Evolutionary conservation across 2,797 vertebrate genomes (phyloP), one percentile per base, ranked within the genome.

Genomic region (Macropus fuliginosus): DNA sequence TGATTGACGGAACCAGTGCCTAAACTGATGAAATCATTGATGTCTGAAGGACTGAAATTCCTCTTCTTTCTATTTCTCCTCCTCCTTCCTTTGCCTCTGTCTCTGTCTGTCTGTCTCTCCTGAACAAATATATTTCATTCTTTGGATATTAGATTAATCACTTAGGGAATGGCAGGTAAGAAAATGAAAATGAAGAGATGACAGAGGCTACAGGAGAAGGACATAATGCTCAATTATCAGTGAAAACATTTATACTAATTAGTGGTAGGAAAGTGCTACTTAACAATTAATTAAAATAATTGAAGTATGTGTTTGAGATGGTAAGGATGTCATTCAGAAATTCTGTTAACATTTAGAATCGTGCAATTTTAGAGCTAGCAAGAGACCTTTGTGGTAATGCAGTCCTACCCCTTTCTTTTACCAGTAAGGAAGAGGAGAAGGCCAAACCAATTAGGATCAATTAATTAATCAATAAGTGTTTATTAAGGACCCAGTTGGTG

Each of bases 231-330:
- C 74, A 93, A 46, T 94, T 13, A 10, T 66, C 92, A 91, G 50
- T 92, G 55, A 91, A 31, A 96, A 59, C 81, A 87, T 93, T 24
- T 91, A 0, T 55, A 10, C 92, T 81, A 94, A 91, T 16, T 95
- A 55, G 13, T 62, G 18, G 54, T 56, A 5, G 62, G n/a, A 91
- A 66, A 92, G 54, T 95, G 24, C 34, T 95, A 34, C 66, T 56
- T 95, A 59, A 31, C 28, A 66, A 31, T 91, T 92, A 31, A 92
- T 62, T 94, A 92, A 34, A 92, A 92, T 87, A 93, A 89, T 92
- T 95, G 56, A 29, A 31, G 46, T 95, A 50, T 94, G 94, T 92
- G 3, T 95, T 92, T 52, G 12, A 74, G 27, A 91, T 46, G 57
- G 62, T 92, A 54, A 59, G 66, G 74, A 91, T 11, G 34, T 97